Base-by-base conservation (phyloP, 2,113 vertebrate species). In the Zootoca vivipara region DNA sequence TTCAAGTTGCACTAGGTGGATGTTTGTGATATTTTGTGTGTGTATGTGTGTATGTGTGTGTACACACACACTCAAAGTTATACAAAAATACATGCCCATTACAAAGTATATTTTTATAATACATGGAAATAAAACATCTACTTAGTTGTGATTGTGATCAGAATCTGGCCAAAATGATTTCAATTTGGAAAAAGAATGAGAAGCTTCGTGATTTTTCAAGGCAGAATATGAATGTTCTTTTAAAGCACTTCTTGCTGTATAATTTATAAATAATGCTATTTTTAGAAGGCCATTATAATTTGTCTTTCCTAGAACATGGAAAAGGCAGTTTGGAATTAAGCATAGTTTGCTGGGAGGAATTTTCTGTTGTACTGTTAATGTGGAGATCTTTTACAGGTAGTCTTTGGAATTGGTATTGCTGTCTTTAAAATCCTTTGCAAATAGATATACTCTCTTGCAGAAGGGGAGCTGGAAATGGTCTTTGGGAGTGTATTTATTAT, bases 251-350 rank as follows among this genome's bases (percentile, higher is more conserved):
- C 33, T 16, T 79, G 26, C 78, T 83, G 20, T 92, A 83, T 87
- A 86, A 88, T 70, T 90, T 78, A 87, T 77, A 88, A 90, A 83
- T 30, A 56, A 64, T 2, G 0, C 82, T 38, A 8, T 64, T 85
- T 91, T 8, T 12, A 52, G 9, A 69, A 24, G 1, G 40, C 64
- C 24, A 58, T 42, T 93, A 87, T 64, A 89, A 79, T 85, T 67
- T 5, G 9, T 10, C 38, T 89, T 85, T 90, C 86, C 62, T 86
- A 82, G 64, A 90, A 92, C 91, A 82, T 0, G 70, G 80, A 40
- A 64, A 89, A 83, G 87, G 78, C 72, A 87, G 52, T 78, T 94
- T 87, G 78, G 79, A 88, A 91, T 84, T 69, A 81, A 62, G 64
- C 40, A 24, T 79, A 28, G 73, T 87, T 38, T 42, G 73, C 83